These are phyloP conservation scores for Anastatus disparis DNA, from an alignment of 1,140 invertebrate species.

Conservation along the genomic window DNA sequence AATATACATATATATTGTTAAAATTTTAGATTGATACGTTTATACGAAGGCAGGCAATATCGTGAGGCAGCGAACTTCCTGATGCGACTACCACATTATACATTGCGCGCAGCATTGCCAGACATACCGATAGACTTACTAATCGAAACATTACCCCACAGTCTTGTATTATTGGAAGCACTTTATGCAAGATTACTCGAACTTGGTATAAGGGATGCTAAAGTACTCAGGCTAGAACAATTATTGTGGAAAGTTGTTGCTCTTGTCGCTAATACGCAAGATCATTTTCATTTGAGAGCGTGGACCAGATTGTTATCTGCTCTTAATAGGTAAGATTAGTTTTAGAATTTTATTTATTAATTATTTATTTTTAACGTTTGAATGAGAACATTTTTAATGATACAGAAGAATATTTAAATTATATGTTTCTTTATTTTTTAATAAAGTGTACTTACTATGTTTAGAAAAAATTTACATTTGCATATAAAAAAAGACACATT, in stretches of 20 bases:
- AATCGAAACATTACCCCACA: conserved; percentile 87
- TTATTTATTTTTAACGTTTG: too few species aligned
- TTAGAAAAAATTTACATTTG: too few species aligned
- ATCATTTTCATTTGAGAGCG: conserved; percentile 48
- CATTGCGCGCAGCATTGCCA: conserved; percentile 76
- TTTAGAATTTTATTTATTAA: neutral
- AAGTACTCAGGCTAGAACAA: conserved; percentile 57
- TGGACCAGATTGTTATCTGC: conserved; percentile 64
- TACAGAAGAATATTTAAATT: too few species aligned
- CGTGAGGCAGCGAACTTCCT: conserved; percentile 83
- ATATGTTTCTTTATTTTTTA: too few species aligned
- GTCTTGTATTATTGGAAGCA: conserved; percentile 85
- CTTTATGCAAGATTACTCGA: conserved; percentile 69
- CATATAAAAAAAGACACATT: too few species aligned
- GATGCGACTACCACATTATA: conserved; percentile 77
- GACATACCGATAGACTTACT: conserved; percentile 88
- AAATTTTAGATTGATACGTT: conserved; percentile 74
- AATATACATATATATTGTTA: too few species aligned
- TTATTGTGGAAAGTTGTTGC: conserved; percentile 57
- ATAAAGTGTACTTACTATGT: too few species aligned
- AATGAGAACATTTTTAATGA: too few species aligned
- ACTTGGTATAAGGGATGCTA: conserved; percentile 50
- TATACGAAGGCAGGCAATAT: conserved; percentile 83
- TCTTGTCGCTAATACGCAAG: conserved; percentile 52
- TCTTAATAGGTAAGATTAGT: conserved; percentile 34